Percentiles rank a stretch among this genome's conserved stretches.
These are phyloP conservation scores for Saguinus imperator DNA, from an alignment of 2,113 vertebrate genomes.

Conservation along the genomic window DNA sequence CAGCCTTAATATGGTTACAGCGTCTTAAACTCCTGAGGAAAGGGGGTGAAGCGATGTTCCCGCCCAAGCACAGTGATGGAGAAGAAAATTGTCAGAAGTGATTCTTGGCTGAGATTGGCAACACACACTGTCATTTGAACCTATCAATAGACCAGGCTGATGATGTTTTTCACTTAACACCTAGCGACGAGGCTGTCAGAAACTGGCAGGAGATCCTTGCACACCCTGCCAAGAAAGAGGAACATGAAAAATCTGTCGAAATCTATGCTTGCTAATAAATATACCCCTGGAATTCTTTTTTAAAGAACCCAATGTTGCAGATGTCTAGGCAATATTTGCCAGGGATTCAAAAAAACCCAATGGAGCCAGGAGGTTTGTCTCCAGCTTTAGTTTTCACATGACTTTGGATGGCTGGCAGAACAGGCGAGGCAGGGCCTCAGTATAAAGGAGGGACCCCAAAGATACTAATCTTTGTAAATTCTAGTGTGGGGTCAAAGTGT, in stretches of 20 bases:
- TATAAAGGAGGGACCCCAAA: neutral
- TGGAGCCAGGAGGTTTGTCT: neutral
- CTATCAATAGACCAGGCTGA: conserved; percentile 74
- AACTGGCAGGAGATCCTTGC: conserved; percentile 75
- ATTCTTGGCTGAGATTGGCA: conserved; percentile 75
- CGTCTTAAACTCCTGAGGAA: conserved; percentile 26
- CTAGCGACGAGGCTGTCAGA: conserved; percentile 73
- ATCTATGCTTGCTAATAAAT: conserved; percentile 76
- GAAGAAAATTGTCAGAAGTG: conserved; percentile 69
- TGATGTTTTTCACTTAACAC: conserved; percentile 80
- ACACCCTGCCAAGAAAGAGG: conserved; percentile 68
- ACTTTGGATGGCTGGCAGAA: neutral
- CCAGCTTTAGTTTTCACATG: neutral
- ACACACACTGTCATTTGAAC: conserved; percentile 71
- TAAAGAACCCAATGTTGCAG: conserved; percentile 62
- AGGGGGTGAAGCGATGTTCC: neutral
- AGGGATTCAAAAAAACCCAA: conserved; percentile 26
- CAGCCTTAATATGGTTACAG: conserved; percentile 56
- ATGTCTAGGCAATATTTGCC: conserved; percentile 53
- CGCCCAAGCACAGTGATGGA: neutral
- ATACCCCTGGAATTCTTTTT: conserved; percentile 73
- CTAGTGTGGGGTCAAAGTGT: neutral
- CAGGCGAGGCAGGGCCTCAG: neutral
- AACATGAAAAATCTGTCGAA: conserved; percentile 77
- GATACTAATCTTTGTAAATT: neutral